Evolutionary conservation across 2,113 vertebrate genomes (phyloP), one percentile per base, ranked within the genome.

Genomic region (Carassius gibelio): DNA sequence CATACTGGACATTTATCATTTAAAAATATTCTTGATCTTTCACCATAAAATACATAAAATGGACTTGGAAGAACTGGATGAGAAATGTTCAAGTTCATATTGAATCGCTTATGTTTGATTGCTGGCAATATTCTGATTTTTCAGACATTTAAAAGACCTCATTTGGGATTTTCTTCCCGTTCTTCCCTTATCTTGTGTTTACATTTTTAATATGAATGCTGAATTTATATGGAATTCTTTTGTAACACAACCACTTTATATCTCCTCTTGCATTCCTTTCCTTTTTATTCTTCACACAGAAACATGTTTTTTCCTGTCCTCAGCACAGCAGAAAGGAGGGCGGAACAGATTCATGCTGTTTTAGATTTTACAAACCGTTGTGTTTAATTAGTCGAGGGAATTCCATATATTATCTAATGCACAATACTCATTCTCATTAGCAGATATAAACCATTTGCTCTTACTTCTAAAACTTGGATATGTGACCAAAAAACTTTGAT

Each of bases 261-360:
- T 62, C 64, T 42, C 48, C 57, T 64, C 69, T 83, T 66, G 57
- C 57, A 88, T 88, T 88, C 84, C 84, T 75, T 19, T 42, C 8
- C 17, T 50, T 75, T 1, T 38, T 52, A 71, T 72, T 34, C 45
- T 36, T 64, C 26, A 21, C 42, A 36, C 4, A 14, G 17, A 88
- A 61, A 45, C 84, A 15, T 19, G 84, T 75, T 36, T 19, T 34
- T 61, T 68, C 81, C 81, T 86, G 87, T 83, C 84, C 42, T 55
- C 6, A 69, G 21, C 10, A 36, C 45, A 82, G 45, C 42, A 55
- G 42, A 74, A 57, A 55, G 0, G 38, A 72, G 5, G 10, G 38
- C 0, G 0, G 42, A 23, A 36, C 9, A 42, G 21, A 62, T 79
- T 79, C 55, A 9, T 6, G 13, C 21, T 62, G 57, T 5, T 62